Evolutionary conservation across 2,888 invertebrate genomes (phyloP).

Genomic region (Petrophora chlorosata): DNA sequence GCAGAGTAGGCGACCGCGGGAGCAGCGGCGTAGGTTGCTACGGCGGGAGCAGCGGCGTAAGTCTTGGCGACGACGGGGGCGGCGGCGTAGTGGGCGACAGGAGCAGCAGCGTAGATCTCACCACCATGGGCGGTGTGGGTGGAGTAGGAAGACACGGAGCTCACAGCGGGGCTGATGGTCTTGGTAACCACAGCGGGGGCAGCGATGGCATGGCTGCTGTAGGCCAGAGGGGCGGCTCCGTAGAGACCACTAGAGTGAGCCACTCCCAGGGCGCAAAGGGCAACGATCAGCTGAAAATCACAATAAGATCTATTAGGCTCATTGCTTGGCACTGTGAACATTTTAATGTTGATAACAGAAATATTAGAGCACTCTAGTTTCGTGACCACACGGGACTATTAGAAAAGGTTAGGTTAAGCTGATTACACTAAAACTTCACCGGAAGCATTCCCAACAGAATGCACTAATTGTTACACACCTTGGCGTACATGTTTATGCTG

Average conservation of each 20-base stretch:
- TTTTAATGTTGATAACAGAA: background rate
- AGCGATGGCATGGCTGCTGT: slow-evolving; percentile 69
- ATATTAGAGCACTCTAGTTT: no score
- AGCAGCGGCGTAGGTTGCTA: slow-evolving; percentile 80
- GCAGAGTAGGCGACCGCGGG: slow-evolving; percentile 77
- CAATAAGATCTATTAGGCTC: background rate
- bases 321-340: background rate
- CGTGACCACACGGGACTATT: no score
- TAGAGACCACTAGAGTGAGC: slow-evolving; percentile 83
- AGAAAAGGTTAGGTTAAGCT: no score
- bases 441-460: background rate
- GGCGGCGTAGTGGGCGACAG: slow-evolving; percentile 44
- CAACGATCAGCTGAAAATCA: slow-evolving; percentile 76
- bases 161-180: slow-evolving; percentile 52
- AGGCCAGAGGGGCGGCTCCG: slow-evolving; percentile 74
- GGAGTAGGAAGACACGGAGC: slow-evolving; percentile 60
- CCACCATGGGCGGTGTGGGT: slow-evolving; percentile 55
- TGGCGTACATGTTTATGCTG: slow-evolving; percentile 81
- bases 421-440: background rate
- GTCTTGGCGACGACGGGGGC: slow-evolving; percentile 59
- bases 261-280: slow-evolving; percentile 84
- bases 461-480: slow-evolving; percentile 60
- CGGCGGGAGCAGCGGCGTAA: slow-evolving; percentile 49
- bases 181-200: slow-evolving; percentile 57
- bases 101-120: slow-evolving; percentile 47